Base-by-base conservation (phyloP, 2,113 vertebrate genomes). In the Gallinago media region DNA sequence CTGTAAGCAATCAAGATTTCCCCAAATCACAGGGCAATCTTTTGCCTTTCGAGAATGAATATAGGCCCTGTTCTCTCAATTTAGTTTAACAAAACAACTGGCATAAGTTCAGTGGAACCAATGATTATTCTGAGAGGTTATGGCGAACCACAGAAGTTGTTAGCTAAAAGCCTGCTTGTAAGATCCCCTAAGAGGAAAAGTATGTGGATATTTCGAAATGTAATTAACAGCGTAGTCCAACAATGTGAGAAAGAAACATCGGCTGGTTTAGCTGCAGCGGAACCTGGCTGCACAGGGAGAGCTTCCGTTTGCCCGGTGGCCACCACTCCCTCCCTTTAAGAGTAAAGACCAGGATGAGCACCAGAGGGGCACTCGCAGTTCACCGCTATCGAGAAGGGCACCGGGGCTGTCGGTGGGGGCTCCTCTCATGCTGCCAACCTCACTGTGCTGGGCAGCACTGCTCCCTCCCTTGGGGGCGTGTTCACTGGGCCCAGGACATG, bases 11-110 rank as follows among this genome's bases (percentile, higher is more conserved):
- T 85, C 95, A 94, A 91, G 82, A 93, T 96, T 89, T 94, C 65
- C 91, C 91, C 91, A 97, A 97, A 97, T 97, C 88, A 95, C 95
- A 95, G 78, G 95, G 83, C 83, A 93, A 95, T 94, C 93, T 96
- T 89, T 96, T 71, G 80, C 88, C 84, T 93, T 96, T 58, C 0
- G 23, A 96, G 92, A 87, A 92, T 83, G 82, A 92, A 90, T 92
- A 92, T 50, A 93, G 78, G 73, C 42, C 76, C 74, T 25, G 26
- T 91, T 95, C 86, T 93, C 72, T 96, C 81, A 95, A 80, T 61
- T 94, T 88, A 90, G 87, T 61, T 90, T 91, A 92, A 92, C 85
- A 96, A 97, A 97, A 96, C 94, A 97, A 94, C 94, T 95, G 92
- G 94, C 92, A 34, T 38, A 92, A 92, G 71, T 82, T 98, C 92